Percentiles rank a stretch among this genome's conserved stretches.
These are phyloP conservation scores for Mechanitis messenoides DNA, from an alignment of 2,888 invertebrate species.

Conservation along the genomic window DNA sequence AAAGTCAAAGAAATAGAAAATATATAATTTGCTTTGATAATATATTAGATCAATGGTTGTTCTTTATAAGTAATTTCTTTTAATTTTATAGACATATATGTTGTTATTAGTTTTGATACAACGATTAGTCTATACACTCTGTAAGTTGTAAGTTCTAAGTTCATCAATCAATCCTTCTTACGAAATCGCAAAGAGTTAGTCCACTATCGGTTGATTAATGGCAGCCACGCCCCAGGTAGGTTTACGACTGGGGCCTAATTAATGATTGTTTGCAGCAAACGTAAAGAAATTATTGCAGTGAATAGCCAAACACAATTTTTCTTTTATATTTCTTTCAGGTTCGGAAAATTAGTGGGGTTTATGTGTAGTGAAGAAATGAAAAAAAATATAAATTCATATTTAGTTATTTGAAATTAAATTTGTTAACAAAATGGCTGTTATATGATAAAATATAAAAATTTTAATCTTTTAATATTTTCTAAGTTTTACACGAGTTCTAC, in stretches of 20 bases:
- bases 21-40: too few relatives aligned
- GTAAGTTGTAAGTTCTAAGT: slow-evolving; percentile 13
- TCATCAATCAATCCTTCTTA: slow-evolving; percentile 35
- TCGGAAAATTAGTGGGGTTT: background rate
- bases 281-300: slow-evolving; percentile 22
- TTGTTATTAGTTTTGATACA: background rate
- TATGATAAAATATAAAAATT: too few relatives aligned
- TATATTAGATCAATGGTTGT: too few relatives aligned
- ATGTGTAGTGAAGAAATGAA: too few relatives aligned
- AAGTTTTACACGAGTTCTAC: too few relatives aligned
- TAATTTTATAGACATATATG: background rate
- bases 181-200: slow-evolving; percentile 39
- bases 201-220: slow-evolving; percentile 47
- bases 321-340: slow-evolving; percentile 9
- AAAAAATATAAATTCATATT: too few relatives aligned
- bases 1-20: too few relatives aligned
- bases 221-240: slow-evolving; percentile 41
- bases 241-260: slow-evolving; percentile 39
- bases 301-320: slow-evolving; percentile 10
- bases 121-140: slow-evolving; percentile 7
- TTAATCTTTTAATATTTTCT: too few relatives aligned
- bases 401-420: too few relatives aligned
- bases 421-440: too few relatives aligned
- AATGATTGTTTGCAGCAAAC: slow-evolving; percentile 41
- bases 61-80: too few relatives aligned